phyloP scores from a whole-genome alignment of 37 sponge, comb jelly and placozoan genomes.

The Cliona cf. orientalis region DNA sequence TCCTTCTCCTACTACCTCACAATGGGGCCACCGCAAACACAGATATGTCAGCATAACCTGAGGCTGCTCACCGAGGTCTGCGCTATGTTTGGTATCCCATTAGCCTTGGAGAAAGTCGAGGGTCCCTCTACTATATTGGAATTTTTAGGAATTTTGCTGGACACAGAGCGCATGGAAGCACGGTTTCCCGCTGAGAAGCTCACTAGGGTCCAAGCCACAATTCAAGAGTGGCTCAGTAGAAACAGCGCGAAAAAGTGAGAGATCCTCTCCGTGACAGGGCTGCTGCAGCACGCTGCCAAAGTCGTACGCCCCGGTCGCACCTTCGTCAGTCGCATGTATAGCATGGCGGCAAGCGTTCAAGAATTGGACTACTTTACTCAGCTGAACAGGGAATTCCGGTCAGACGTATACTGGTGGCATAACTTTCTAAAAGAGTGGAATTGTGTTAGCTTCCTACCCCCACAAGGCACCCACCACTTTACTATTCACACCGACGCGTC shows the following conservation, averaged over 20 bases:
- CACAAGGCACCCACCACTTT: neutral
- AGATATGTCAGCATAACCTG: neutral
- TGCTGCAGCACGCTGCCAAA: slow-evolving; percentile 33
- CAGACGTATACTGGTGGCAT: slow-evolving; percentile 61
- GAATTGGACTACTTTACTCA: slow-evolving; percentile 27
- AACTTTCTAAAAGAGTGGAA: slow-evolving; percentile 29
- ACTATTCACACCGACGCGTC: slow-evolving; percentile 43
- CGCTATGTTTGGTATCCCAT: slow-evolving; percentile 24
- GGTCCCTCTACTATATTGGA: slow-evolving; percentile 18
- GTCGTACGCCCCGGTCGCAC: slow-evolving; percentile 31
- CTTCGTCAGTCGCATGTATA: too few species aligned
- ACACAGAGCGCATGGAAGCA: slow-evolving; percentile 15
- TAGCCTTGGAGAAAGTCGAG: slow-evolving; percentile 40
- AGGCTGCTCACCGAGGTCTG: neutral
- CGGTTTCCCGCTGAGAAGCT: slow-evolving; percentile 31
- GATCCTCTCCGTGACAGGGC: slow-evolving; percentile 34
- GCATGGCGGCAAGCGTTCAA: neutral
- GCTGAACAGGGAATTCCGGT: slow-evolving; percentile 40
- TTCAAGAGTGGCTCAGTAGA: slow-evolving; percentile 3
- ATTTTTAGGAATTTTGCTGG: slow-evolving; percentile 43
- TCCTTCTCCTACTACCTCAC: slow-evolving; percentile 12
- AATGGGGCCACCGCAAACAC: neutral
- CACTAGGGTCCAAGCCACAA: neutral
- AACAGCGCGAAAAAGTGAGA: too few species aligned
- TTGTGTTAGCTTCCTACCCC: slow-evolving; percentile 17